A percentile compares a stretch with the other conserved stretches of the same genome.
Evolutionary conservation across 2,888 invertebrate species (phyloP).

Genomic region (Pegoplata infirma): DNA sequence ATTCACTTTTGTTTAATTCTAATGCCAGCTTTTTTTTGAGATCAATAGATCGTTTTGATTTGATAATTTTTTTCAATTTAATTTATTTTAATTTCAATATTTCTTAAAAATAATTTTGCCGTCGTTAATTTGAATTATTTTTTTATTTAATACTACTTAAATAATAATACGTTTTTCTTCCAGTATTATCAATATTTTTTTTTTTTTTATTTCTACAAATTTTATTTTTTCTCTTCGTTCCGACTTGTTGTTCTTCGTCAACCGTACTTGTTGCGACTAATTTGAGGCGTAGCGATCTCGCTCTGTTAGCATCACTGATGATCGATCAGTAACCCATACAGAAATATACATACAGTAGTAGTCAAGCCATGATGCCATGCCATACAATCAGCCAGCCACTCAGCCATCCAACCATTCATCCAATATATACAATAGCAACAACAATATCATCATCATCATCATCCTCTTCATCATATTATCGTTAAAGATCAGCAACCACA

Average conservation of each 20-base stretch:
- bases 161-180: not conserved
- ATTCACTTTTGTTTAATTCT: not conserved
- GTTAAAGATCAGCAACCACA: conserved; percentile 15
- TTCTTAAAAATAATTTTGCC: not conserved
- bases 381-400: conserved; percentile 33
- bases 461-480: conserved; percentile 13
- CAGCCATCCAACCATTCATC: conserved; percentile 51
- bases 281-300: conserved; percentile 64
- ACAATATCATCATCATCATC: conserved; percentile 8
- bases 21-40: not conserved
- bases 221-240: conserved; percentile 58
- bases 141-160: not conserved
- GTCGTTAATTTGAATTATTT: not conserved
- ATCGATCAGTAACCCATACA: conserved; percentile 61
- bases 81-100: not conserved
- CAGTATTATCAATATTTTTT: not conserved
- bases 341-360: conserved; percentile 43
- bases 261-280: conserved; percentile 75
- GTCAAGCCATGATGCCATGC: not conserved
- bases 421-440: no score
- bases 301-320: conserved; percentile 63
- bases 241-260: conserved; percentile 74
- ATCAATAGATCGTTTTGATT: no score
- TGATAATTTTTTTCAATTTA: no score
- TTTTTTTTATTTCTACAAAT: conserved; percentile 20